These are phyloP conservation scores for Sardinella longiceps DNA, from an alignment of 2,797 vertebrate species.

Conservation along the genomic window DNA sequence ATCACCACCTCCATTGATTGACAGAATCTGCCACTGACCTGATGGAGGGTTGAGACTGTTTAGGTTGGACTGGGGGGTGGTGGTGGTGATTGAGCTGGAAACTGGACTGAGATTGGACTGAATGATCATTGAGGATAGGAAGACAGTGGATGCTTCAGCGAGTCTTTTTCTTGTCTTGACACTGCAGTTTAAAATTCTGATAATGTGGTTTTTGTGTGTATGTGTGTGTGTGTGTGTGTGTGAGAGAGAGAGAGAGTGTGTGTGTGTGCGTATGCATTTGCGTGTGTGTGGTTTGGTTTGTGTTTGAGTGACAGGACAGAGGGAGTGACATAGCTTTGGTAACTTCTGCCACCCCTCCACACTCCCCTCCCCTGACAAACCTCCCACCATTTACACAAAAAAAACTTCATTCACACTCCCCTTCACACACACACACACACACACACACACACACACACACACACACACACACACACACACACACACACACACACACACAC, in stretches of 20 bases:
- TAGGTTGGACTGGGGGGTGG: background rate
- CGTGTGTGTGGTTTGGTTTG: constrained; percentile 22
- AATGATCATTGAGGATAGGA: background rate
- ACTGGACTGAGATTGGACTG: background rate
- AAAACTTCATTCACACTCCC: constrained; percentile 52
- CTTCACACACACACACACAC: constrained; percentile 36
- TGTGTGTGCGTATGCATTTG: constrained; percentile 25
- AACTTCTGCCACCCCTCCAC: constrained; percentile 55
- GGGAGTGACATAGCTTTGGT: constrained; percentile 53
- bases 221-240: constrained; percentile 23
- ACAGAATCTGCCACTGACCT: background rate
- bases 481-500: constrained; percentile 43
- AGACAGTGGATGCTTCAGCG: background rate
- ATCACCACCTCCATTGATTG: background rate
- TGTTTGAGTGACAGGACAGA: constrained; percentile 52
- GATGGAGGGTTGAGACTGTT: background rate
- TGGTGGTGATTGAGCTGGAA: no score
- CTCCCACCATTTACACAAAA: constrained; percentile 33
- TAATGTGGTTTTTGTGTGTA: constrained; percentile 20
- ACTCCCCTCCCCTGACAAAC: constrained; percentile 38
- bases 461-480: constrained; percentile 33
- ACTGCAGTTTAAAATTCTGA: background rate
- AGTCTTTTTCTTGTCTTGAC: background rate
- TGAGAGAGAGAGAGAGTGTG: no score
- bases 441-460: constrained; percentile 31